A percentile compares a stretch with the other conserved stretches of the same genome.
Conservation (phyloP, 92 coral and sea anemone genomes). For the Desmophyllum pertusum region DNA sequence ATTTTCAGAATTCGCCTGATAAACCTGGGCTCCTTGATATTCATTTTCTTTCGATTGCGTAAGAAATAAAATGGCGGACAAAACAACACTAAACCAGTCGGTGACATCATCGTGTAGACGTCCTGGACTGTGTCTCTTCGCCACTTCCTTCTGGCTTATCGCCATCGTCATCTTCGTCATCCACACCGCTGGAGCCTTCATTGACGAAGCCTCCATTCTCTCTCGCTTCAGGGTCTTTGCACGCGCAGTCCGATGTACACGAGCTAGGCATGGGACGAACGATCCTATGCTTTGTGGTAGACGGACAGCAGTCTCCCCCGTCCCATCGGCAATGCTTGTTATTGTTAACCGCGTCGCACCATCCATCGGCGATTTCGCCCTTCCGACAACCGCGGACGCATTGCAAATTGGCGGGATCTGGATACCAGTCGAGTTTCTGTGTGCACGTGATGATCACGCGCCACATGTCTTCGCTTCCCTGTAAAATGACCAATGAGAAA, state of each 20-base stretch:
- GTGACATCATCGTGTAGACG: neutral
- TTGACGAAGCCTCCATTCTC: slow-evolving; percentile 52
- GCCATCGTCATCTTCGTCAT: slow-evolving; percentile 57
- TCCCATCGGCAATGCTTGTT: slow-evolving; percentile 92
- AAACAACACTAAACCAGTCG: neutral
- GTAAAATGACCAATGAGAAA: neutral
- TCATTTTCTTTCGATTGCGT: neutral
- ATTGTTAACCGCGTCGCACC: slow-evolving; percentile 73
- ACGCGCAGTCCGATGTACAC: slow-evolving; percentile 52
- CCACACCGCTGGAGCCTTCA: slow-evolving; percentile 37
- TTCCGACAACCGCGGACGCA: slow-evolving; percentile 61
- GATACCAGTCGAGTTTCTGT: slow-evolving; percentile 70
- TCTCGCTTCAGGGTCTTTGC: slow-evolving; percentile 76
- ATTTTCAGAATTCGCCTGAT: neutral
- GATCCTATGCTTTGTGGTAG: slow-evolving; percentile 48
- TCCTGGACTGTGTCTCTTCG: slow-evolving; percentile 5
- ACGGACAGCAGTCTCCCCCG: slow-evolving; percentile 90
- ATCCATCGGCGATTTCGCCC: slow-evolving; percentile 59
- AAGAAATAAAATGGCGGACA: neutral
- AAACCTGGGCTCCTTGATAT: neutral
- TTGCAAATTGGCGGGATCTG: slow-evolving; percentile 67
- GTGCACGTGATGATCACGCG: slow-evolving; percentile 71
- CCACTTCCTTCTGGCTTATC: slow-evolving; percentile 38
- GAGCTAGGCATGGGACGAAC: slow-evolving; percentile 27
- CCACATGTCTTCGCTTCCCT: slow-evolving; percentile 74